These are phyloP conservation scores for Manis javanica DNA, from an alignment of 2,797 vertebrate species.

Conservation along the genomic window DNA sequence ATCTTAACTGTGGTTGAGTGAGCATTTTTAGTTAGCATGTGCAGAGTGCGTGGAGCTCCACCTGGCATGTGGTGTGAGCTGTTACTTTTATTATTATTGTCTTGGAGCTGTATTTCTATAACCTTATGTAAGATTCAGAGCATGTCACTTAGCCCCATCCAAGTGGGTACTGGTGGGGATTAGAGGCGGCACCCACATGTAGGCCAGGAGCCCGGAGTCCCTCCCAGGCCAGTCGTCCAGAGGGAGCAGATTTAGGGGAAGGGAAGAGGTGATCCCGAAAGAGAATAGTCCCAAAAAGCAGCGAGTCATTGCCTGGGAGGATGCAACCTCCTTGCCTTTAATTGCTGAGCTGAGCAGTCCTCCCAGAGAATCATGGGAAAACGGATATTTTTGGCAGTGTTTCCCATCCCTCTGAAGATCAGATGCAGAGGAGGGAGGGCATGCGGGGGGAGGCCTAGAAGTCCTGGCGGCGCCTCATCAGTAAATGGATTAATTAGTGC, in stretches of 20 bases:
- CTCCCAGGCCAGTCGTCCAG: neutral
- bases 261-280: neutral
- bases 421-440: conserved; percentile 43
- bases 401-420: conserved; percentile 71
- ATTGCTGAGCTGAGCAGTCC: conserved; percentile 74
- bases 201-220: neutral
- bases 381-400: conserved; percentile 78
- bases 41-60: neutral
- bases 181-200: accelerated
- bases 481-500: conserved; percentile 72
- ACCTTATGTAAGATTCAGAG: conserved; percentile 26
- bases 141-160: neutral
- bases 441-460: conserved; percentile 21
- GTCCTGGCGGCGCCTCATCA: conserved; percentile 52
- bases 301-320: conserved; percentile 49
- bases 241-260: neutral
- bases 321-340: conserved; percentile 70
- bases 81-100: conserved; percentile 38
- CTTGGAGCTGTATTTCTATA: conserved; percentile 46
- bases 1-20: neutral
- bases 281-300: neutral
- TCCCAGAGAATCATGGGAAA: conserved; percentile 66
- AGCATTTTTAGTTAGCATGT: neutral
- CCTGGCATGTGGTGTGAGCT: neutral
- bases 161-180: neutral